Evolutionary conservation across 2,888 invertebrate genomes (phyloP).

Genomic region (Proisotoma minuta): DNA sequence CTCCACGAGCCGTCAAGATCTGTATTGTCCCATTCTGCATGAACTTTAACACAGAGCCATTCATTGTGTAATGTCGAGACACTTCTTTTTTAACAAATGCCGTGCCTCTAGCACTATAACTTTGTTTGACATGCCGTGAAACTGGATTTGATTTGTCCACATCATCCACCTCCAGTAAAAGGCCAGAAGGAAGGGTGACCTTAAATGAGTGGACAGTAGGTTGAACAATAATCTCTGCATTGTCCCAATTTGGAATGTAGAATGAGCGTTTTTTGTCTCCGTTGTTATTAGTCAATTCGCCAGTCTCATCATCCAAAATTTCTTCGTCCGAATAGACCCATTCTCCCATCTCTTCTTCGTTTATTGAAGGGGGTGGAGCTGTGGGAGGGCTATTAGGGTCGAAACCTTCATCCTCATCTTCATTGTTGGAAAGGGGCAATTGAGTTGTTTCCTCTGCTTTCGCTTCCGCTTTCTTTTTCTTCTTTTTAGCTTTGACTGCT

Average conservation of each 20-base stretch:
- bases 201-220: conserved; percentile 33
- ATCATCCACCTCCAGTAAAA: conserved; percentile 31
- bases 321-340: conserved; percentile 42
- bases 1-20: conserved; percentile 39
- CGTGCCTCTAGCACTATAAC: conserved; percentile 32
- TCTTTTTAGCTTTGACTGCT: conserved; percentile 8
- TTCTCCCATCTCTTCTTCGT: conserved; percentile 17
- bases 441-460: background rate
- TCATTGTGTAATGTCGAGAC: conserved; percentile 36
- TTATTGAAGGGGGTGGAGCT: conserved; percentile 12
- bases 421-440: too few species aligned
- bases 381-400: too few species aligned
- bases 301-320: conserved; percentile 29
- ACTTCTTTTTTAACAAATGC: conserved; percentile 24
- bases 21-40: conserved; percentile 35
- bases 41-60: conserved; percentile 38
- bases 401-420: background rate
- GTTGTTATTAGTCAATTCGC: background rate
- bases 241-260: conserved; percentile 26
- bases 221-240: conserved; percentile 26
- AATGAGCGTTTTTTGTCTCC: conserved; percentile 18
- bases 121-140: conserved; percentile 35
- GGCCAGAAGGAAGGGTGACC: conserved; percentile 38
- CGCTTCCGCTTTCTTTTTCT: background rate
- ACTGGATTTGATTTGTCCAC: conserved; percentile 28